Percentiles rank a stretch among this genome's conserved stretches.
These are phyloP conservation scores for Caenorhabditis tropicalis DNA, from an alignment of 1,140 invertebrate genomes.

Conservation along the genomic window DNA sequence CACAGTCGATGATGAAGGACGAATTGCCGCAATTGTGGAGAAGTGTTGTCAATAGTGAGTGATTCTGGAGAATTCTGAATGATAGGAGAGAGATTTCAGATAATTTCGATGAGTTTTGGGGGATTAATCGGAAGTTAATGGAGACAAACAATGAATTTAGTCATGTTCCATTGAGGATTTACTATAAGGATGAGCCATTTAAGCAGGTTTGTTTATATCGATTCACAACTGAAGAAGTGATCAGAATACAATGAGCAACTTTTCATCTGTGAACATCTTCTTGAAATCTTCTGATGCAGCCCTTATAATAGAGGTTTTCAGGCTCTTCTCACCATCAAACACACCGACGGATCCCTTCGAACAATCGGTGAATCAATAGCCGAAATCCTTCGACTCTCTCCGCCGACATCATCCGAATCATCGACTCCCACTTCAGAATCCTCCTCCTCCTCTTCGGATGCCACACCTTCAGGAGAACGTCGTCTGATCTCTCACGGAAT, in stretches of 20 bases:
- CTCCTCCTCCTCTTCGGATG: slow-evolving; percentile 41
- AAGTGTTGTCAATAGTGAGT: slow-evolving; percentile 86
- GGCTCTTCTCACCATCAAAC: not conserved
- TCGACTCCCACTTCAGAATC: not conserved
- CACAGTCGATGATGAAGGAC: slow-evolving; percentile 95
- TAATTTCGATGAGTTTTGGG: slow-evolving; percentile 99
- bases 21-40: slow-evolving; percentile 96
- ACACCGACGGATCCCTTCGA: not conserved
- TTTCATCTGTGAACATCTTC: no score
- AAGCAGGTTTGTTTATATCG: slow-evolving; percentile 75
- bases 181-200: slow-evolving; percentile 51
- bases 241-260: no score
- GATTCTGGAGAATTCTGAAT: not conserved
- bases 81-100: slow-evolving; percentile 76
- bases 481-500: slow-evolving; percentile 88
- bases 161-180: slow-evolving; percentile 71
- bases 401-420: slow-evolving; percentile 4
- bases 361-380: slow-evolving; percentile 59
- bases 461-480: not conserved
- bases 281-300: no score
- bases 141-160: slow-evolving; percentile 77
- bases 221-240: slow-evolving; percentile 73
- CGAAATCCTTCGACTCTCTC: slow-evolving; percentile 55
- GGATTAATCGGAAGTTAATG: slow-evolving; percentile 92
- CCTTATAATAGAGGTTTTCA: not conserved